Base-by-base conservation (phyloP, 2,797 vertebrate species). In the Enteromius unitaeniatus region DNA sequence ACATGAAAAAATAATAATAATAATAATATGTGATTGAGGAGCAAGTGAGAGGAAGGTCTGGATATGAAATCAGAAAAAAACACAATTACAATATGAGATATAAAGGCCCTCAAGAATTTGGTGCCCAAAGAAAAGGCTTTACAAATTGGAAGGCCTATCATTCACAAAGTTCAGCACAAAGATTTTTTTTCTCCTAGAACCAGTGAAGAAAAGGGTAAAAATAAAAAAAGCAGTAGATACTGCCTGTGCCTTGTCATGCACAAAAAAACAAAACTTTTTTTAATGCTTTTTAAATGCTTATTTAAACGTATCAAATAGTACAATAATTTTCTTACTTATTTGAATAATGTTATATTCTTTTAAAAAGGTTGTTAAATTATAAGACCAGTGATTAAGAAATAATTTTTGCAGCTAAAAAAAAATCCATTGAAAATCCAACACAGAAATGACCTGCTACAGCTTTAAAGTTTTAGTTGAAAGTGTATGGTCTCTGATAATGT, bases 31-130 rank as follows among this genome's bases (percentile, higher is more conserved):
- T 76, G 34, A 65, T 28, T 53, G 47, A 76, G 72, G 6, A 65
- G 28, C 21, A 15, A 23, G 4, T 53, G 45, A 64, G n/a, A 40
- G 45, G n/a, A 65, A 53, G 17, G 47, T 15, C 49, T 67, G 31
- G 72, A 75, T 55, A 26, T 42, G 40, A 75, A 28, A 62, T 17
- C n/a, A 65, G 58, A 62, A 74, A 74, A 31, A 82, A 65, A 14
- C 15, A 2, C n/a, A 75, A 40, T 42, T 53, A 42, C 10, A 76
- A 40, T 65, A 53, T 19, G 10, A 53, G 47, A 34, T 8, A 34
- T 51, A 75, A 51, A 73, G 14, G n/a, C 4, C 28, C 17, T n/a
- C 26, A n/a, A 34, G 21, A 31, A 49, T 64, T 37, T 64, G 40
- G 26, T 9, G 13, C 3, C 13, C 10, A 17, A 8, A 77, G n/a